Evolutionary conservation across 2,888 invertebrate genomes (phyloP), one percentile per base, ranked within the genome.

Genomic region (Heliothis peltigera): DNA sequence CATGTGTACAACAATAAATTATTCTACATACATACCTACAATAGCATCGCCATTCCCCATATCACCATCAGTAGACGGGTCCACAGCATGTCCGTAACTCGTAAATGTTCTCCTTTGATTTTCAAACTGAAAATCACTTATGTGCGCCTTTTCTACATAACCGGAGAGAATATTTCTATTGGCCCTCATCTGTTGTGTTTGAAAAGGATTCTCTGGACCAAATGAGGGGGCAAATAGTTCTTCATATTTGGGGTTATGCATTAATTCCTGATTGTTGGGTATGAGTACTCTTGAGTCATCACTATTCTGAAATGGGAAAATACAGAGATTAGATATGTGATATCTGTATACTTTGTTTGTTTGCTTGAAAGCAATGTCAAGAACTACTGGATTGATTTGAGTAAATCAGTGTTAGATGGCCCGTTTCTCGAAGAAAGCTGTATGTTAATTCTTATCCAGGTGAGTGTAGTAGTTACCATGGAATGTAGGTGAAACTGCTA

Each of bases 121-220:
- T 91, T 99, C 99, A 96, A 99, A 99, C 84, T 99, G 98, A 91
- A 99, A 99, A 81, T 98, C 98, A 91, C 98, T 99, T 54, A 99
- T 97, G 89, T 99, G 98, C 0, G 99, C 99, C 73, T 97, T 97
- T 87, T 99, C 99, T 0, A 99, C 98, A 92, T 96, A 99, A 0
- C 99, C 99, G 0, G 99, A 97, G 12, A 99, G 93, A 82, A 98
- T 99, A 88, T 99, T 99, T 86, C 98, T 97, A 6, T 96, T 95
- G 0, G 99, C 98, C 73, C 96, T 96, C 94, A 98, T 97, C 85
- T 99, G 98, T 84, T 97, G 97, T 0, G 99, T 98, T 91, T 98
- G 97, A 87, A 97, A 98, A 0, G 99, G 99, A 93, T 99, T 99
- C 79, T 97, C 97, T 0, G 99, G 99, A 0, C 99, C 99, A 52